phyloP scores from a whole-genome alignment of 2,797 vertebrate genomes.

The Onychomys arenicola region DNA sequence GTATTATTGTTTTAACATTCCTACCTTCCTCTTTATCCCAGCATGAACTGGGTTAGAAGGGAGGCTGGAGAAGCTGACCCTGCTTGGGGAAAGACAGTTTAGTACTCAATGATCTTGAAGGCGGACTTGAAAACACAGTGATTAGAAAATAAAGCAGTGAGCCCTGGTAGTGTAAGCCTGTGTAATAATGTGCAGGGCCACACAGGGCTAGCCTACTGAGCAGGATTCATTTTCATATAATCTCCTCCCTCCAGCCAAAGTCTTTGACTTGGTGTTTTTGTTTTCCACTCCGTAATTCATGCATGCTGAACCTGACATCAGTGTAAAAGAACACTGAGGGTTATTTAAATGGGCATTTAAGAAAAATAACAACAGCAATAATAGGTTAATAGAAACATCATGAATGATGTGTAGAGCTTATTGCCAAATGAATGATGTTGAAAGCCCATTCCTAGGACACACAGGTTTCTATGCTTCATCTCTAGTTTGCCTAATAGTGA shows the following conservation, averaged over 20 bases:
- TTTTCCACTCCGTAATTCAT: conserved; percentile 79
- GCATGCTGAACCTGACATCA: conserved; percentile 70
- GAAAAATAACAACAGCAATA: conserved; percentile 59
- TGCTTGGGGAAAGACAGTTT: conserved; percentile 88
- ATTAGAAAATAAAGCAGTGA: conserved; percentile 88
- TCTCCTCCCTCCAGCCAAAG: conserved; percentile 75
- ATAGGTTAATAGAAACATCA: conserved; percentile 71
- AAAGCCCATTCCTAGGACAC: conserved; percentile 54
- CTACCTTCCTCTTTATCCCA: conserved; percentile 89
- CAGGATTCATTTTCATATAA: conserved; percentile 73
- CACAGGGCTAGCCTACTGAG: conserved; percentile 78
- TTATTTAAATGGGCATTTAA: conserved; percentile 70
- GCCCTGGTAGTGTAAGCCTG: conserved; percentile 81
- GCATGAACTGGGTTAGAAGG: conserved; percentile 83
- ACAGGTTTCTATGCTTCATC: conserved; percentile 46
- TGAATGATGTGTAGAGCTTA: conserved; percentile 35
- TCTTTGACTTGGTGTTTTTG: conserved; percentile 79
- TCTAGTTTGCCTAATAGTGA: conserved; percentile 40
- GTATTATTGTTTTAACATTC: conserved; percentile 91
- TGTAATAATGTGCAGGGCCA: conserved; percentile 81
- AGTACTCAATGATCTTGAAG: conserved; percentile 84
- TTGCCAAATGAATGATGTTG: conserved; percentile 50
- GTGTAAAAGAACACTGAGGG: conserved; percentile 54
- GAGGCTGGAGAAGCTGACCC: conserved; percentile 86
- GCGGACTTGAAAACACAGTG: conserved; percentile 87